phyloP scores from a whole-genome alignment of 1,140 invertebrate genomes.

The Arion vulgaris region DNA sequence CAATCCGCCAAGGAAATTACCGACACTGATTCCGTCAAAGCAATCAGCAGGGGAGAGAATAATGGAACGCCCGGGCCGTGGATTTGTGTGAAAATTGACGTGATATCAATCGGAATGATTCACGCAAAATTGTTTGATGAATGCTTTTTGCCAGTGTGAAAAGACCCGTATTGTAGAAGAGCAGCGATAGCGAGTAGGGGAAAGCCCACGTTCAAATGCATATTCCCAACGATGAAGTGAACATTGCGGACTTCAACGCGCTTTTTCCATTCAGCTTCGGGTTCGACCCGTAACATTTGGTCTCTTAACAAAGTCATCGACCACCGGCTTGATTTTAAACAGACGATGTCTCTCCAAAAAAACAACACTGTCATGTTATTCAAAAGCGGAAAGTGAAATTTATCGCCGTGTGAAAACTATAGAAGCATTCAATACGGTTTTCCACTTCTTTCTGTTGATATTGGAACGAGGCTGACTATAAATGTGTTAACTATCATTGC shows the following conservation, averaged over 20 bases:
- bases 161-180: conserved; percentile 25
- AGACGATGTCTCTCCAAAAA: conserved; percentile 26
- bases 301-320: conserved; percentile 18
- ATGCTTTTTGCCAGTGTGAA: conserved; percentile 30
- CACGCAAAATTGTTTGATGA: conserved; percentile 31
- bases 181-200: conserved; percentile 1
- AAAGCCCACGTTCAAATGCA: background rate
- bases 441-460: background rate
- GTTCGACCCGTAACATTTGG: conserved; percentile 17
- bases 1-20: conserved; percentile 34
- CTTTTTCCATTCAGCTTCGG: conserved; percentile 8
- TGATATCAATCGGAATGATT: conserved; percentile 33
- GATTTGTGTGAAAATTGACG: conserved; percentile 34
- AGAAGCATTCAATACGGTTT: background rate
- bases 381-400: conserved; percentile 33
- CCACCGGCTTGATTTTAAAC: conserved; percentile 31
- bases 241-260: conserved; percentile 17
- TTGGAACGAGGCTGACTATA: conserved; percentile 23
- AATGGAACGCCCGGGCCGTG: conserved; percentile 17
- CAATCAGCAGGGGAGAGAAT: conserved; percentile 35
- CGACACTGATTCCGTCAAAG: conserved; percentile 33
- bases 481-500: conserved; percentile 3
- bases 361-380: conserved; percentile 29
- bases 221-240: conserved; percentile 22
- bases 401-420: conserved; percentile 32